These are phyloP conservation scores for Aegypius monachus DNA, from an alignment of 2,113 vertebrate genomes.

Conservation along the genomic window DNA sequence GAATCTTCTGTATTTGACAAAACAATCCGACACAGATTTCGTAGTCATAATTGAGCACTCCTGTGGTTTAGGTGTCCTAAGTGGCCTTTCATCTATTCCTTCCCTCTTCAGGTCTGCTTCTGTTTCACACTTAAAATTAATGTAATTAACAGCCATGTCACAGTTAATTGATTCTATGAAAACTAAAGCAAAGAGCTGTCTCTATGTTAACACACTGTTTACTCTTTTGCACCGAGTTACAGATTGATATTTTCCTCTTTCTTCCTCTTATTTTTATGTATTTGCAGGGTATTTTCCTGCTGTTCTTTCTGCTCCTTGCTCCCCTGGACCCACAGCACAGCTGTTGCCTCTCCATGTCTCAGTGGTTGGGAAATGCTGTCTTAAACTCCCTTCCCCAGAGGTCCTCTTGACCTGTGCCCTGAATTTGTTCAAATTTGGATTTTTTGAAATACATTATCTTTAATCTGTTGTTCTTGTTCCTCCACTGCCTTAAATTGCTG, in stretches of 20 bases:
- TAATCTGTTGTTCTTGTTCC: conserved; percentile 8
- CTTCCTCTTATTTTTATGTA: background rate
- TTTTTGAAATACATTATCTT: conserved; percentile 53
- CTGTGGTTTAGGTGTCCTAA: background rate
- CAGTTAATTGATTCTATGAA: background rate
- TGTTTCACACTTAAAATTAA: background rate
- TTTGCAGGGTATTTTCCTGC: conserved; percentile 42
- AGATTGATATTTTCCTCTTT: background rate
- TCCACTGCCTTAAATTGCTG: background rate
- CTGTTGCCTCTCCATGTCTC: conserved; percentile 58
- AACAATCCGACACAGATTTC: background rate
- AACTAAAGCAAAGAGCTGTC: background rate
- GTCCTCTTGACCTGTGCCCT: conserved; percentile 65
- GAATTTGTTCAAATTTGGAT: conserved; percentile 53
- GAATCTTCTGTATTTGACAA: background rate
- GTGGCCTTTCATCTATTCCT: background rate
- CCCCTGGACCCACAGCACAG: conserved; percentile 54
- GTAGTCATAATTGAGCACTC: background rate
- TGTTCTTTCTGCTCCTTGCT: conserved; percentile 16
- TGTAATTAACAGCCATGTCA: background rate
- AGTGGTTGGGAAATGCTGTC: conserved; percentile 60
- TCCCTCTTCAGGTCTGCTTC: background rate
- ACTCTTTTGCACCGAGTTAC: background rate
- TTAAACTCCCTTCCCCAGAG: conserved; percentile 61
- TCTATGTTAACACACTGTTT: background rate